These are phyloP conservation scores for Trimorus sp. DNA, from an alignment of 2,888 invertebrate species.

Conservation along the genomic window DNA sequence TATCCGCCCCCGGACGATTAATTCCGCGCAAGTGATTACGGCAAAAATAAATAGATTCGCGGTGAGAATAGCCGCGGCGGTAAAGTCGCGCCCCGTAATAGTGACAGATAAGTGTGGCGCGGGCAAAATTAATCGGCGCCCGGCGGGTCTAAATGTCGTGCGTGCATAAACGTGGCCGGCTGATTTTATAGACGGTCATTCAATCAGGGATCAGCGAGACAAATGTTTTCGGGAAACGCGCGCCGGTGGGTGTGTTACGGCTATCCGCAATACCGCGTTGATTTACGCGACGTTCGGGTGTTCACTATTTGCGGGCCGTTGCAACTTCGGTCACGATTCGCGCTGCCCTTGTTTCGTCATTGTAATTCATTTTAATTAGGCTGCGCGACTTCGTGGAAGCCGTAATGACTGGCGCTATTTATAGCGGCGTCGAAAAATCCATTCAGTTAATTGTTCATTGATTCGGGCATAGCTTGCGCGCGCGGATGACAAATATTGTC, in stretches of 20 bases:
- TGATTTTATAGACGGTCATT: slow-evolving; percentile 68
- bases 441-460: slow-evolving; percentile 59
- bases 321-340: slow-evolving; percentile 33
- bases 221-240: slow-evolving; percentile 65
- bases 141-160: slow-evolving; percentile 75
- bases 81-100: slow-evolving; percentile 72
- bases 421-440: slow-evolving; percentile 28
- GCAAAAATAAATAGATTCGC: slow-evolving; percentile 62
- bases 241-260: slow-evolving; percentile 63
- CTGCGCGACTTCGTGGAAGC: slow-evolving; percentile 4
- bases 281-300: slow-evolving; percentile 43
- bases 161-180: slow-evolving; percentile 63
- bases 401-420: slow-evolving; percentile 11
- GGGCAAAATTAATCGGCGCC: slow-evolving; percentile 75
- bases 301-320: slow-evolving; percentile 44
- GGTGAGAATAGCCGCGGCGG: slow-evolving; percentile 68
- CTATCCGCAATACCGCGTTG: slow-evolving; percentile 47
- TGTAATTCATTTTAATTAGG: slow-evolving; percentile 10
- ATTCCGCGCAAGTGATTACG: slow-evolving; percentile 58
- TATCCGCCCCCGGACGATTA: slow-evolving; percentile 49
- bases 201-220: slow-evolving; percentile 63
- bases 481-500: slow-evolving; percentile 63
- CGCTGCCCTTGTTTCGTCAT: neutral
- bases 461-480: slow-evolving; percentile 51
- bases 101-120: slow-evolving; percentile 75